phyloP scores from a whole-genome alignment of 2,113 vertebrate genomes.

The Mormyrus lacerda region DNA sequence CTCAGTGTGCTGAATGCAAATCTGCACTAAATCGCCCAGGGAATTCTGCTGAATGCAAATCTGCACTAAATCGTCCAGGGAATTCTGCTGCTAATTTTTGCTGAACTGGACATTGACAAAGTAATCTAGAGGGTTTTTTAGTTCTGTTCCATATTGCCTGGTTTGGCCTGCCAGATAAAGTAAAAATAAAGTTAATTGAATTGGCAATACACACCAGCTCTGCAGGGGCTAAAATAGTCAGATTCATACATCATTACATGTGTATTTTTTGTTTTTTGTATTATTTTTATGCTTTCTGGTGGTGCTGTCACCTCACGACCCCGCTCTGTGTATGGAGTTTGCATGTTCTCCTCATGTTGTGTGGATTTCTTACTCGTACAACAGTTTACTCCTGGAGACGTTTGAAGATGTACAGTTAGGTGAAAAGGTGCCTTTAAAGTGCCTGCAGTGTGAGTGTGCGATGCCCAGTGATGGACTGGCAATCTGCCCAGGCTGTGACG shows the following conservation, averaged over 20 bases:
- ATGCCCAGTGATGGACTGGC: background rate
- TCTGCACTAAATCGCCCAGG: background rate
- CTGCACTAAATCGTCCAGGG: background rate
- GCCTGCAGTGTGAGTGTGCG: background rate
- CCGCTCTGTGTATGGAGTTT: background rate
- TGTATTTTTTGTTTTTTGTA: background rate
- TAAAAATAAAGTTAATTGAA: background rate
- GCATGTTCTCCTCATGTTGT: background rate
- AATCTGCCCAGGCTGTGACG: background rate
- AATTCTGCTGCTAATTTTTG: conserved; percentile 5
- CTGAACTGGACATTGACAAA: background rate
- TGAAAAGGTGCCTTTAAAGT: background rate
- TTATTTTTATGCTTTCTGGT: background rate
- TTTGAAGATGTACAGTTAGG: background rate
- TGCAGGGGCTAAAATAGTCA: background rate
- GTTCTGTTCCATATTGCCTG: background rate
- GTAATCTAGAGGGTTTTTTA: background rate
- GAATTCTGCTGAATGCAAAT: background rate
- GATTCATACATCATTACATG: background rate
- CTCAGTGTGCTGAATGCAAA: background rate
- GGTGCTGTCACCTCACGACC: background rate
- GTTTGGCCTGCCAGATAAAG: background rate
- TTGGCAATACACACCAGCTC: background rate
- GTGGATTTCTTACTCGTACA: background rate
- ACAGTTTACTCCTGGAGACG: background rate